Evolutionary conservation across 2,888 invertebrate species (phyloP).

Genomic region (Drosophila phalerata): DNA sequence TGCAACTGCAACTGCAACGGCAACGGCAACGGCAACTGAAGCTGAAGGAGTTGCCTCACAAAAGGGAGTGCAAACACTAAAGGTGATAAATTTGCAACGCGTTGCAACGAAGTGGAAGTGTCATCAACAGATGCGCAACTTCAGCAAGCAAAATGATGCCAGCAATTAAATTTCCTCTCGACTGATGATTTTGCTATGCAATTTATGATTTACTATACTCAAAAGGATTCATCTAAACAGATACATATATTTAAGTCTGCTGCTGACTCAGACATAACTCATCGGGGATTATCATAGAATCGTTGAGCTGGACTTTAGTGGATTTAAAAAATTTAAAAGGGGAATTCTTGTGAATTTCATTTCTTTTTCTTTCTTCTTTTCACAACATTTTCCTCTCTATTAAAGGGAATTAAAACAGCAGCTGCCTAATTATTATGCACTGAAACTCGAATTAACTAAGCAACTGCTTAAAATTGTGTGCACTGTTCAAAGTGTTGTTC

Average conservation of each 20-base stretch:
- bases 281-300: slow-evolving; percentile 10
- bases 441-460: slow-evolving; percentile 36
- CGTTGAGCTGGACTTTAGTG: slow-evolving; percentile 13
- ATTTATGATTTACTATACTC: slow-evolving; percentile 38
- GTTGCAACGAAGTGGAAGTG: slow-evolving; percentile 54
- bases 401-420: neutral
- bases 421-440: neutral
- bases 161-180: slow-evolving; percentile 44
- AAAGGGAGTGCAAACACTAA: slow-evolving; percentile 22
- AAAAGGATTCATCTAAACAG: slow-evolving; percentile 1
- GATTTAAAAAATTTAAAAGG: slow-evolving; percentile 2
- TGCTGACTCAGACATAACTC: slow-evolving; percentile 12
- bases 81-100: slow-evolving; percentile 71
- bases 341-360: neutral
- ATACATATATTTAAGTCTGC: neutral
- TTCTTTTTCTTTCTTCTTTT: neutral
- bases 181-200: slow-evolving; percentile 20
- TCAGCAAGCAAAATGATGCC: slow-evolving; percentile 18
- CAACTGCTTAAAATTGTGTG: slow-evolving; percentile 7
- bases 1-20: slow-evolving; percentile 4
- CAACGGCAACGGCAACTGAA: neutral
- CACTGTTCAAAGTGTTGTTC: slow-evolving; percentile 20
- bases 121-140: slow-evolving; percentile 55
- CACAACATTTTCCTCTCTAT: neutral
- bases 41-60: slow-evolving; percentile 15